A percentile compares a stretch with the other conserved stretches of the same genome.
phyloP scores from a whole-genome alignment of 2,797 vertebrate genomes.

The Odontamblyopus lacepedii region DNA sequence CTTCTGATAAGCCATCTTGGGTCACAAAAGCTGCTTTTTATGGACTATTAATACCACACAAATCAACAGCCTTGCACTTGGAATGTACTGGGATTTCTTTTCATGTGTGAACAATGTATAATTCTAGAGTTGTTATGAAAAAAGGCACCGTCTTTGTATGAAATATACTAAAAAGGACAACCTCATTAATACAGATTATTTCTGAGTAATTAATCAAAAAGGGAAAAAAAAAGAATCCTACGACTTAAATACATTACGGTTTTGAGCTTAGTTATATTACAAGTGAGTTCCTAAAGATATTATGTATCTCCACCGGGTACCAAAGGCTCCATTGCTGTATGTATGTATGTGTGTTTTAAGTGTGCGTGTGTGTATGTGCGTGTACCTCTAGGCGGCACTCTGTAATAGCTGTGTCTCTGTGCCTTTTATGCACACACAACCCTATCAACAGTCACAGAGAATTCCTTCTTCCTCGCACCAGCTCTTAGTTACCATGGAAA shows the following conservation, averaged over 20 bases:
- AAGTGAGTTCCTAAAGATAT: neutral
- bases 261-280: neutral
- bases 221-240: neutral
- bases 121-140: neutral
- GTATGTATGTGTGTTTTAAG: conserved; percentile 6
- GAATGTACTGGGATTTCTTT: neutral
- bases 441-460: conserved; percentile 74
- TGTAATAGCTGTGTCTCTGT: conserved; percentile 50
- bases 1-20: neutral
- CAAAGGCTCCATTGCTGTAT: neutral
- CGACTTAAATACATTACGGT: neutral
- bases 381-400: conserved; percentile 68
- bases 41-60: neutral
- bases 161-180: neutral
- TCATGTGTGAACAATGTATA: neutral
- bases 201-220: neutral
- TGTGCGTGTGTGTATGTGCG: conserved; percentile 17
- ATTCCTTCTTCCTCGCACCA: conserved; percentile 72
- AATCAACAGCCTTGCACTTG: neutral
- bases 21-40: neutral
- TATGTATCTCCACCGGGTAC: neutral
- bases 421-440: conserved; percentile 47
- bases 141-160: neutral
- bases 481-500: conserved; percentile 79
- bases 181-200: neutral